Evolutionary conservation across 2,113 vertebrate genomes (phyloP).

Genomic region (Halcyon malimbica): DNA sequence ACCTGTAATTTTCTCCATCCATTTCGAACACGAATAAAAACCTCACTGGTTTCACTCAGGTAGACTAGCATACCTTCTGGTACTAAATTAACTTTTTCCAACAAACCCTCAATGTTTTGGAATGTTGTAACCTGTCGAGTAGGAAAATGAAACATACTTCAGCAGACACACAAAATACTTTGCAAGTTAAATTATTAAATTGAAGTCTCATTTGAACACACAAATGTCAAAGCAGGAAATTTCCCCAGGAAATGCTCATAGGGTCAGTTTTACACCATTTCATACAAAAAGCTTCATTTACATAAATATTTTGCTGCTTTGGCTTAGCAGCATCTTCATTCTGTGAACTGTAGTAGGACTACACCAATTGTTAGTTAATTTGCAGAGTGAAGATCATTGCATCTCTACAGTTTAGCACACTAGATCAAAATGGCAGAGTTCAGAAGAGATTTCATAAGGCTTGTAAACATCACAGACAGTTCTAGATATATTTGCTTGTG

Average conservation of each 20-base stretch:
- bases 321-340: background rate
- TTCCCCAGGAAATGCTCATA: background rate
- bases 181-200: background rate
- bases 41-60: slow-evolving; percentile 80
- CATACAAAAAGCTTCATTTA: background rate
- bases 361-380: background rate
- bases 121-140: slow-evolving; percentile 80
- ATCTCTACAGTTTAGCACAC: background rate
- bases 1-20: slow-evolving; percentile 97
- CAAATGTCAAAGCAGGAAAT: background rate
- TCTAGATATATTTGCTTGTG: background rate
- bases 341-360: background rate
- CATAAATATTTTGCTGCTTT: background rate
- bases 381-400: background rate
- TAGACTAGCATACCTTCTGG: slow-evolving; percentile 85
- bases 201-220: background rate
- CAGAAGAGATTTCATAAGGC: background rate
- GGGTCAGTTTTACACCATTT: background rate
- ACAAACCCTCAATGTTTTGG: slow-evolving; percentile 80
- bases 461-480: background rate
- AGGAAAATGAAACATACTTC: background rate
- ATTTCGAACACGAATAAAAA: slow-evolving; percentile 88
- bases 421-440: background rate
- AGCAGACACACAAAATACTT: background rate
- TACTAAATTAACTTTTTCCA: slow-evolving; percentile 80